Base-by-base conservation (phyloP, 2,797 vertebrate species). In the Dromococcyx pavoninus region DNA sequence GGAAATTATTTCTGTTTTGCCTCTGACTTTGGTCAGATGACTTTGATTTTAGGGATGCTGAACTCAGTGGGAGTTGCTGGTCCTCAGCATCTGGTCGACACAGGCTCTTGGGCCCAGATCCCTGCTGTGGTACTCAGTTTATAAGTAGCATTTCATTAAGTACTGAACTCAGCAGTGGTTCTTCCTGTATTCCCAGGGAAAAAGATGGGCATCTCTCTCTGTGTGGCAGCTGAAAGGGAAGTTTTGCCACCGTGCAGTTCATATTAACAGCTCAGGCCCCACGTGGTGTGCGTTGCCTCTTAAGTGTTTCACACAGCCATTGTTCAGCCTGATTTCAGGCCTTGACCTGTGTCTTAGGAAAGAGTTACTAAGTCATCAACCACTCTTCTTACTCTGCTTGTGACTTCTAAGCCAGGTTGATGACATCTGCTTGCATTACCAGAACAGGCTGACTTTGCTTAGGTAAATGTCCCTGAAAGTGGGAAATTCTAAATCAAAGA, bases 21-120 rank as follows among this genome's bases (percentile, higher is more conserved):
- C 44, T 88, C 81, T 84, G 50, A 48, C 72, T 88, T 89, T 44
- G 41, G n/a, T 93, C 58, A 81, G 33, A 22, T 86, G 71, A 48
- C 43, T 66, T 37, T 50, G 64, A 75, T 69, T 84, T 66, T 77
- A 70, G 66, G 82, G 60, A 71, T 65, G 67, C 41, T 87, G 86
- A 65, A 32, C 25, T 94, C 51, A 9, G 27, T n/a, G 43, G n/a
- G 24, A 89, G 41, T 44, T 93, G 37, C 41, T 75, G 43, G 39
- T 88, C 54, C 43, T 72, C 1, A 3, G 22, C 22, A 74, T 30
- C 4, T 30, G 41, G 27, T 57, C 0, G 1, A 0, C 13, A 10
- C 35, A 70, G 66, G 14, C 41, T 69, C 35, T 65, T 24, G 35
- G 67, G 51, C 32, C 46, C 28, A 37, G 57, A 27, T 51, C 46